Conservation (phyloP, 2,888 invertebrate genomes). For the Pocota personata region DNA sequence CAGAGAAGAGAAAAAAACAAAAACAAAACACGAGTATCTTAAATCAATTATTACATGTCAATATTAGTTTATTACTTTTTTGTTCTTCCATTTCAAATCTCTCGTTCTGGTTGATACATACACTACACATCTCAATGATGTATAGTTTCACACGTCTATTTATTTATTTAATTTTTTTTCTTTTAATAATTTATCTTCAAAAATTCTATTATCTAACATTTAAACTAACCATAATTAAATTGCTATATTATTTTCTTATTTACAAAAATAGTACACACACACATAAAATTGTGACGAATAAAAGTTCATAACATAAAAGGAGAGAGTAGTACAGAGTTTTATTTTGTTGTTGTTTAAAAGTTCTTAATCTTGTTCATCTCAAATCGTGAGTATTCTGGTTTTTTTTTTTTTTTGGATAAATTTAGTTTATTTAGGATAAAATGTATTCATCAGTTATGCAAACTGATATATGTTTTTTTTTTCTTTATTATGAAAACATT, state of each 20-base stretch:
- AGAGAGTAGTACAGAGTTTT: not conserved
- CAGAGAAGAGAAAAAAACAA: conserved; percentile 1
- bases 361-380: conserved; percentile 35
- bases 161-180: conserved; percentile 49
- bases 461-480: conserved; percentile 31
- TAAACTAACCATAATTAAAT: conserved; percentile 54
- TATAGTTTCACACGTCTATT: conserved; percentile 15
- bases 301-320: conserved; percentile 24
- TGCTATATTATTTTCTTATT: conserved; percentile 58
- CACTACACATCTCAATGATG: conserved; percentile 5
- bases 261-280: conserved; percentile 73
- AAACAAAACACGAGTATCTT: conserved; percentile 28
- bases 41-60: conserved; percentile 47
- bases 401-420: conserved; percentile 27
- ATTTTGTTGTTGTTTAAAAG: conserved; percentile 10
- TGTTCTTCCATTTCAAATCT: conserved; percentile 49
- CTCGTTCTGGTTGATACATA: conserved; percentile 21
- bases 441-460: conserved; percentile 50
- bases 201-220: conserved; percentile 60
- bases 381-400: conserved; percentile 60
- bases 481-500: conserved; percentile 61
- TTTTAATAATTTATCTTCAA: conserved; percentile 64
- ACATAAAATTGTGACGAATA: conserved; percentile 62
- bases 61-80: conserved; percentile 47
- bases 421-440: conserved; percentile 46